phyloP scores from a whole-genome alignment of 2,797 vertebrate genomes.

The Limosa lapponica region DNA sequence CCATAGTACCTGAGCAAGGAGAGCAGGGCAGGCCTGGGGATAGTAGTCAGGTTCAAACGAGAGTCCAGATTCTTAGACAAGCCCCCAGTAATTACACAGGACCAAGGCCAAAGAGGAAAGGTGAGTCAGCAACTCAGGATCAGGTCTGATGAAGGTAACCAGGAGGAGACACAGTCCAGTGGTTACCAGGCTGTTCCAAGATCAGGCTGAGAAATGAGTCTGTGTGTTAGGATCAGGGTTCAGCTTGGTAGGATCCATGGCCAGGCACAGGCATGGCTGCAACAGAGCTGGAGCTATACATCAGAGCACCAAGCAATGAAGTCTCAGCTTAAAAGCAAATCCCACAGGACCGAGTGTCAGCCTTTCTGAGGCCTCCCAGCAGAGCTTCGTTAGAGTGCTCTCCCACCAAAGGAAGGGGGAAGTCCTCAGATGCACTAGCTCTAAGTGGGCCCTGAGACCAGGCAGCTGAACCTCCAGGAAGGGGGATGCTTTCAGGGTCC shows the following conservation, averaged over 20 bases:
- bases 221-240: rapidly evolving
- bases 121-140: not conserved
- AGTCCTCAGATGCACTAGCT: not conserved
- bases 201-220: not conserved
- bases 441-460: not conserved
- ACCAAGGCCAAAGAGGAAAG: not conserved
- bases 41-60: not conserved
- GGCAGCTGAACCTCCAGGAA: not conserved
- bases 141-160: not conserved
- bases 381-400: rapidly evolving
- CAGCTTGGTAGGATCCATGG: not conserved
- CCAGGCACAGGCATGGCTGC: not conserved
- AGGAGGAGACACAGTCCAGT: not conserved
- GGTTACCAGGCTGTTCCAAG: not conserved
- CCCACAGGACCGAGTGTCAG: not conserved
- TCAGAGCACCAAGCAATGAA: not conserved
- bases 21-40: not conserved
- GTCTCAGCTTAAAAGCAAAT: not conserved
- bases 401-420: not conserved
- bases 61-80: not conserved
- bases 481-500: not conserved
- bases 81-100: not conserved
- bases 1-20: not conserved
- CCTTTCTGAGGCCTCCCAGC: not conserved
- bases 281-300: not conserved